Base-by-base conservation (phyloP, 2,888 invertebrate genomes). In the Lithodes maja region DNA sequence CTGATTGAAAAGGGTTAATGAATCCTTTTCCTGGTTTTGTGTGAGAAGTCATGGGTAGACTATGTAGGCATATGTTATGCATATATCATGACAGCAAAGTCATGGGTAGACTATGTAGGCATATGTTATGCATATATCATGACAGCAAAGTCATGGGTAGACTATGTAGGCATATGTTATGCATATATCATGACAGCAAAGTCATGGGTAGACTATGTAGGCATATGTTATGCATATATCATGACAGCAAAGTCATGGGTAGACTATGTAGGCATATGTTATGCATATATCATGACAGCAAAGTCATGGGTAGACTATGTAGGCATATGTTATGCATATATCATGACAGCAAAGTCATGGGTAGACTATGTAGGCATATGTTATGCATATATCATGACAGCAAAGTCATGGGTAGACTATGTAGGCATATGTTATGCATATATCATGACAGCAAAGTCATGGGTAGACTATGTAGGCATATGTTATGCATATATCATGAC, bases 1-100 rank as follows among this genome's bases (percentile, higher is more conserved):
- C 68, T 68, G 68, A 68, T 68, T 68, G 68, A 68, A 68, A 33
- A 68, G 68, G 68, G 68, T 68, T 68, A 68, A 68, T 68, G 7
- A 68, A 68, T 68, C 68, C 68, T 12, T 68, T 68, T 68, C 68
- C 15, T 68, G 68, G 15, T 68, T 0, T 68, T 68, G 68, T 68
- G 68, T 68, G 7, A 68, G 68, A 68, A 15, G 15, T 68, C 68
- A 68, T 68, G 9, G 33, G 68, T 33, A 33, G 33, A 7, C 7
- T 68, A 68, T 68, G 68, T 68, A 68, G 68, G 68, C 68, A 68
- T 68, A 68, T 68, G 15, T 7, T 15, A 12, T 15, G 15, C 15
- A 68, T 68, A 15, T 12, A 12, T 68, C 68, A 68, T 68, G 68
- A 68, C 15, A 68, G 68, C 15, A 68, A 12, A 15, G 68, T 12